Evolutionary conservation across 2,113 vertebrate genomes (phyloP), one percentile per base, ranked within the genome.

Genomic region (Taurulus bubalis): DNA sequence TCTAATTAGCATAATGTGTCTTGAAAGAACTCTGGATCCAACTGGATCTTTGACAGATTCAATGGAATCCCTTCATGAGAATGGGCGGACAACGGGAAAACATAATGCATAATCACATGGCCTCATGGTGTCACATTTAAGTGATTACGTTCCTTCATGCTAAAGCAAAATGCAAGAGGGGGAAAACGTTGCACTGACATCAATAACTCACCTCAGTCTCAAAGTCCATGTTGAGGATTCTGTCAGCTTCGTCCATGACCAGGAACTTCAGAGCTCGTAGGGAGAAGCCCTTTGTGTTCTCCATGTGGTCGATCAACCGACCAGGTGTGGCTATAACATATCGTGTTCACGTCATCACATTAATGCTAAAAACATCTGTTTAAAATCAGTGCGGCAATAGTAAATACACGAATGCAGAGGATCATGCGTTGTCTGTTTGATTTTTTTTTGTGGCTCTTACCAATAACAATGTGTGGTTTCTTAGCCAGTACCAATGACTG

Each of bases 161-260:
- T 11, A 58, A 72, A 56, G 53, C 24, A 14, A 24, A 26, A 26
- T 8, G 22, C 2, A 56, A 15, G 42, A 9, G 10, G 18, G 3
- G 16, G 15, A 28, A 4, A 14, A 6, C 6, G 55, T 28, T 15
- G 53, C 53, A 56, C n/a, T 1, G 53, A 28, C 24, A 4, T 28
- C 2, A 28, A 14, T 58, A 6, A 26, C 90, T 5, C 40, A 98
- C 98, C 95, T 99, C 98, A 3, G 97, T 97, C 93, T 99, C 98
- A 85, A 99, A 99, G 93, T 99, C 98, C 98, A 99, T 99, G 92
- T 99, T 99, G 75, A 99, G 95, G 77, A 99, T 99, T 77, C 98
- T 93, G 87, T 99, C 98, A 0, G 98, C 98, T 85, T 99, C 98
- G 59, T 99, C 98, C 98, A 99, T 99, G 71, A 99, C 97, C 36